Base-by-base conservation (phyloP, 2,888 invertebrate genomes). In the Tinea trinotella region DNA sequence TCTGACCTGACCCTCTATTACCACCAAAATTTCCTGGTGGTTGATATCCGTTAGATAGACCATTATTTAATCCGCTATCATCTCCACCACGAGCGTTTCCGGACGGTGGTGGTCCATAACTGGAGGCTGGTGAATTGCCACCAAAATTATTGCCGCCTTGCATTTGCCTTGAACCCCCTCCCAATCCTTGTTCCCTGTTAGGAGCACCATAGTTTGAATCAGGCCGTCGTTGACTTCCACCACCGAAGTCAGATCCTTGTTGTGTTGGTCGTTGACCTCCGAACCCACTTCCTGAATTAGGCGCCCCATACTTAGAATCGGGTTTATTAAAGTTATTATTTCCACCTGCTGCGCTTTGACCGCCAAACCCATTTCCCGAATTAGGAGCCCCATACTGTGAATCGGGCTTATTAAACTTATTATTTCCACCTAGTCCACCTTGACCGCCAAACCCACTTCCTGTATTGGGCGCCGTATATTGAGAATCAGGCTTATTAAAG, bases 171-270 rank as follows among this genome's bases (percentile, higher is more conserved):
- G 40, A 19, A 30, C 65, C 63, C 48, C 61, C 62, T 35, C 62
- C 64, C 15, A 19, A 36, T 30, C 65, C 63, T 50, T 62, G 63
- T 35, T 62, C 64, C 15, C 65, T 64, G 30, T 65, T 70, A 30
- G 81, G 75, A 30, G 74, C 60, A 9, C 74, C 76, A 57, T 80
- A 78, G n/a, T 71, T 63, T 6, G 74, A 67, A 57, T 73, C 70
- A n/a, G 70, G 66, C 54, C 65, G 54, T 7, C 58, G 54, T 48
- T 68, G 62, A 34, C 60, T 61, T 50, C 60, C 56, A 15, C 53
- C 35, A 10, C 49, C 53, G 35, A 34, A 12, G 18, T 24, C 49
- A 7, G 66, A 59, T 55, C 6, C 13, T 7, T 4, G 34, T 20
- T 49, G 49, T 12, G 19, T 3, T 17, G 19, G n/a, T 59, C 58